These are phyloP conservation scores for Rhipidura dahli DNA, from an alignment of 2,113 vertebrate species.

Conservation along the genomic window DNA sequence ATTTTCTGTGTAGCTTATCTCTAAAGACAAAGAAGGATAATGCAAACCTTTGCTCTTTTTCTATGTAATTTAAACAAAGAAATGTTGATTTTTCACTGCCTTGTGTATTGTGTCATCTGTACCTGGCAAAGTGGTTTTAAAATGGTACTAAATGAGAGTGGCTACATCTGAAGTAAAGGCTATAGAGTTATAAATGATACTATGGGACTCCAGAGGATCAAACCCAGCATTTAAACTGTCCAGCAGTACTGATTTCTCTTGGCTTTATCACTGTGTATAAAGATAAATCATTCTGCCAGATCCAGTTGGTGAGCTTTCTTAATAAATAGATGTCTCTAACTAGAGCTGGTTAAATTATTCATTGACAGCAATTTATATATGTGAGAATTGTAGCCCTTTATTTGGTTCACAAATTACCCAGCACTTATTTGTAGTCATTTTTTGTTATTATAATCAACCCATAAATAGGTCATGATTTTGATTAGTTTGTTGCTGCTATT, in stretches of 20 bases:
- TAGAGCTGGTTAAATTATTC: conserved; percentile 26
- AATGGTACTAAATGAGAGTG: background rate
- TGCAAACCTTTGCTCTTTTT: background rate
- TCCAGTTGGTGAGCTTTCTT: background rate
- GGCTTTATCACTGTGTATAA: background rate
- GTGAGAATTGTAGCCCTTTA: background rate
- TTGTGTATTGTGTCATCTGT: background rate
- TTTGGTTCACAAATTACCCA: conserved; percentile 26
- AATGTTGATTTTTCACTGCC: background rate
- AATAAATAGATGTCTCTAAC: background rate
- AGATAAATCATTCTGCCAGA: background rate
- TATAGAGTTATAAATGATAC: background rate
- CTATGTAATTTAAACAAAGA: background rate
- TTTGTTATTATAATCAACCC: background rate
- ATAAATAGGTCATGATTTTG: conserved; percentile 16
- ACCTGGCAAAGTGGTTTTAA: background rate
- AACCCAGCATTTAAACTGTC: background rate
- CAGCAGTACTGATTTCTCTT: conserved; percentile 3
- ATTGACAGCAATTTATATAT: background rate
- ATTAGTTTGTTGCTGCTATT: conserved; percentile 5
- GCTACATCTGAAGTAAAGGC: background rate
- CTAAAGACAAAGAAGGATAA: background rate
- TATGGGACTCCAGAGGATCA: background rate
- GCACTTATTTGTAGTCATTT: background rate
- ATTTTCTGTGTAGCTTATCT: background rate